Evolutionary conservation across 2,113 vertebrate genomes (phyloP), one percentile per base, ranked within the genome.

Genomic region (Pomatostomus ruficeps): DNA sequence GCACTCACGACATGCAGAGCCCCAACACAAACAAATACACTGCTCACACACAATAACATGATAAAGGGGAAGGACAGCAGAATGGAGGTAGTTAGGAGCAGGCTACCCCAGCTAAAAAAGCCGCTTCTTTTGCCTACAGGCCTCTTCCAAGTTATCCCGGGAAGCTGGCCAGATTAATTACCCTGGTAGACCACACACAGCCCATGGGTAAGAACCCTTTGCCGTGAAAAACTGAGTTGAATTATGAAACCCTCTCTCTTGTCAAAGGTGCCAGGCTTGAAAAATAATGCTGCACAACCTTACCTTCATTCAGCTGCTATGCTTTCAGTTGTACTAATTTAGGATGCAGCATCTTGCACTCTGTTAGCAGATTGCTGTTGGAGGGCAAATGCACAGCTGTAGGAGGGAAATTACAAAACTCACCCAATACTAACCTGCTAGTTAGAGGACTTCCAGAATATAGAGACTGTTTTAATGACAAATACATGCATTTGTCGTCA

Each of bases 151-250:
- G 43, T 83, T 82, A 68, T 43, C 28, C 85, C 0, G 5, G 78
- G 93, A 91, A 95, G 3, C 43, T 35, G 42, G 85, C 88, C 93
- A 91, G 62, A 66, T 66, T 93, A 93, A 95, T 95, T 90, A 93
- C 62, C 49, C 82, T 88, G 66, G 62, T 49, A 88, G 85, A 91
- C 90, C 92, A 94, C 96, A 89, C 81, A 88, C 81, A 88, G 81
- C 71, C 85, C 58, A 70, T 49, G 46, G 57, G 58, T 89, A 93
- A 89, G 71, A 31, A 85, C 58, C 3, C 58, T 79, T 85, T 70
- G 71, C 85, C 82, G 85, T 73, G 49, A 89, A 89, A 91, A 93
- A 72, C 20, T 16, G 31, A 89, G 42, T 45, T 87, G 66, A 71
- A 63, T 89, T 79, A 89, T 20, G 12, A 85, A 91, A 79, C 42